These are phyloP conservation scores for Synergus laeviventris DNA, from an alignment of 2,888 invertebrate genomes.

Conservation along the genomic window DNA sequence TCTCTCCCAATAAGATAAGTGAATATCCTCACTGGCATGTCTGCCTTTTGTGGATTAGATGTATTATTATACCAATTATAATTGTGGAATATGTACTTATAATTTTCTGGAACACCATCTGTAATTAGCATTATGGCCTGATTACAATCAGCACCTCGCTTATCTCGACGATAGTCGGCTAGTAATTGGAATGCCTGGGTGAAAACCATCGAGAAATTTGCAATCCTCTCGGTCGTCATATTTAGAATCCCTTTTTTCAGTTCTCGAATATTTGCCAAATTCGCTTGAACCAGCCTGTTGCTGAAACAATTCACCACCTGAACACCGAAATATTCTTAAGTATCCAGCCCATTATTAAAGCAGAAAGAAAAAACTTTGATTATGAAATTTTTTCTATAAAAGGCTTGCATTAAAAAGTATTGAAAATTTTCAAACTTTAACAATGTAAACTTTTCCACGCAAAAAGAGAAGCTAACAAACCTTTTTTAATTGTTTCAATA, in stretches of 20 bases:
- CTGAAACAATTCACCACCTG: constrained; percentile 89
- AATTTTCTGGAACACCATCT: constrained; percentile 98
- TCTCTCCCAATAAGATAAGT: constrained; percentile 96
- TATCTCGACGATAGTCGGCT: constrained; percentile 80
- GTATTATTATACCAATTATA: constrained; percentile 89
- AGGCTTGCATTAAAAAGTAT: no score
- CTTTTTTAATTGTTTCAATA: no score
- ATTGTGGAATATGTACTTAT: constrained; percentile 92
- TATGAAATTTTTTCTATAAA: no score
- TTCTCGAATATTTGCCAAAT: constrained; percentile 88
- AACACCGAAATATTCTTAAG: constrained; percentile 42
- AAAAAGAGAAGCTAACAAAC: no score
- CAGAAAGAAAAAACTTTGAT: no score
- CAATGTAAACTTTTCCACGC: no score
- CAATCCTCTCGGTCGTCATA: constrained; percentile 91
- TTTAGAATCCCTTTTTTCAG: constrained; percentile 88
- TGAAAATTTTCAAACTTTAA: no score
- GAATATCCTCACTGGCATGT: constrained; percentile 94
- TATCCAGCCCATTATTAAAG: no score
- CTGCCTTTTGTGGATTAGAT: constrained; percentile 75
- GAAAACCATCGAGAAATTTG: constrained; percentile 94
- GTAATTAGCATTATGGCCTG: constrained; percentile 99
- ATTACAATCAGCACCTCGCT: constrained; percentile 85
- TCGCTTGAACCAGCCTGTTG: constrained; percentile 93
- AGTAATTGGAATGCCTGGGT: constrained; percentile 93